Conservation (phyloP, 2,113 vertebrate species). For the Pedionomus torquatus region DNA sequence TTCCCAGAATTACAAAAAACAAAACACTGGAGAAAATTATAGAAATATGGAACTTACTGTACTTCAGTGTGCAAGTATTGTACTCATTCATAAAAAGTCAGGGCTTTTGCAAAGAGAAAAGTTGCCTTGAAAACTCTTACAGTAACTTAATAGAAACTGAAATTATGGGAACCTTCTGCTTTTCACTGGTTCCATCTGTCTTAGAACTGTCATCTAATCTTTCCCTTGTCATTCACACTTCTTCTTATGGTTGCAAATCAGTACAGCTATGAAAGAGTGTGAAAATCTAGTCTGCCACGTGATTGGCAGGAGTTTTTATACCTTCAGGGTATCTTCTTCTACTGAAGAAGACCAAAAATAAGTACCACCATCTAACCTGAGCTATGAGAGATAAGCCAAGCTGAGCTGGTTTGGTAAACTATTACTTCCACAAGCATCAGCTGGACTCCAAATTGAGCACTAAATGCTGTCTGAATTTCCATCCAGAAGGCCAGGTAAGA, state of each 20-base stretch:
- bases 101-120: not conserved
- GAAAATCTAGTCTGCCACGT: not conserved
- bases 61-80: not conserved
- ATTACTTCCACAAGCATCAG: not conserved
- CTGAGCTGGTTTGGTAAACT: not conserved
- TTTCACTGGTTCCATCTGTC: not conserved
- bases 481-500: not conserved
- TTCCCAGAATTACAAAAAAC: not conserved
- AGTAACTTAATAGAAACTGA: not conserved
- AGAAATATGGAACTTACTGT: not conserved
- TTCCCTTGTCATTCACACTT: not conserved
- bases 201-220: not conserved
- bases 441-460: not conserved
- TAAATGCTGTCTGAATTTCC: not conserved
- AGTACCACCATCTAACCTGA: not conserved
- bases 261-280: fast-evolving
- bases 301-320: not conserved
- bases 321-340: not conserved
- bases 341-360: not conserved
- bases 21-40: not conserved
- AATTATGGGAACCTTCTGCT: not conserved
- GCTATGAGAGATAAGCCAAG: not conserved
- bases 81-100: not conserved
- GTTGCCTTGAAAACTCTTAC: not conserved
- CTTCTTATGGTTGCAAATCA: not conserved